Evolutionary conservation across 2,888 invertebrate genomes (phyloP), one percentile per base, ranked within the genome.

Genomic region (Clostera curtula): DNA sequence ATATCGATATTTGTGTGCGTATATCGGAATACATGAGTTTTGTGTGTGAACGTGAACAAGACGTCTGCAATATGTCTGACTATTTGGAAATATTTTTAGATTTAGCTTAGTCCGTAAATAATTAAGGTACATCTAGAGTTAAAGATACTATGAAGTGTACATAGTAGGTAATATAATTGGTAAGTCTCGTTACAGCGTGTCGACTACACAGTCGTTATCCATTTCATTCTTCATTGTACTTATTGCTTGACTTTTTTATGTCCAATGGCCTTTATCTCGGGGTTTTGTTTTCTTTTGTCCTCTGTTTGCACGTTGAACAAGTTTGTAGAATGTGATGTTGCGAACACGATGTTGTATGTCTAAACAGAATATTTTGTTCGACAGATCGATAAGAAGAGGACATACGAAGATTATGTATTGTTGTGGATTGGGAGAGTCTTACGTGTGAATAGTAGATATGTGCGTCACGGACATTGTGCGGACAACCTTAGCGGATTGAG

Each of bases 11-110:
- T 51, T 47, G 25, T 33, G 34, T 50, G 49, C 65, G 71, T 71
- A 41, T 42, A 72, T 56, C 41, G 72, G 66, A 72, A 62, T 56
- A 61, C 40, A 56, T 58, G 56, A 61, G 62, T 65, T 62, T 63
- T 69, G 67, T 65, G 60, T 65, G 63, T 63, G 61, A 58, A 60
- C 56, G 67, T 69, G 72, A 72, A 64, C 64, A 65, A 79, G 71
- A 80, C 75, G 79, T 80, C 79, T 80, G 72, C 80, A 82, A 84
- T 80, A 84, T 84, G 84, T 84, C 84, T 73, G 84, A 83, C 82
- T 71, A 77, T 77, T 80, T 82, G 65, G 75, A 75, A 80, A 82
- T 83, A 83, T 82, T 79, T 82, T 82, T 82, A 83, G 80, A 77
- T 65, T 72, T 69, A 71, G 59, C 59, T 48, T 74, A 65, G 58